Conservation (phyloP, 2,113 vertebrate genomes). For the Nothoprocta perdicaria region DNA sequence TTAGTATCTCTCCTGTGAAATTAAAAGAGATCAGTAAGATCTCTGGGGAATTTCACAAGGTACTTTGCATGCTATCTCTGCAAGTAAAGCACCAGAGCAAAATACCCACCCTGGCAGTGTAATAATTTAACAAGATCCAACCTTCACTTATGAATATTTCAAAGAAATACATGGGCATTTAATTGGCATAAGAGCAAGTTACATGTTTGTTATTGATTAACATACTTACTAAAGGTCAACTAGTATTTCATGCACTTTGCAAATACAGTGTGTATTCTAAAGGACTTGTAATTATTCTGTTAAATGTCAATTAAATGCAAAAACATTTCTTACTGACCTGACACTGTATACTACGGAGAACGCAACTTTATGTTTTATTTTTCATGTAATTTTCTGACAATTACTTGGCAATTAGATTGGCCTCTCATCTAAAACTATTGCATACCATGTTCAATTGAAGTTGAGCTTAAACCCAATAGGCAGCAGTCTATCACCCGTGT, state of each 20-base stretch:
- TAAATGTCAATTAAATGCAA: conserved; percentile 73
- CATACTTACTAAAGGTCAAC: conserved; percentile 61
- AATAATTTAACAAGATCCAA: conserved; percentile 43
- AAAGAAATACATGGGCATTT: neutral
- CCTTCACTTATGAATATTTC: conserved; percentile 33
- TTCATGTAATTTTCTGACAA: conserved; percentile 43
- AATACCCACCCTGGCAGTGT: neutral
- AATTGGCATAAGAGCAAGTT: conserved; percentile 53
- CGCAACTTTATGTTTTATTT: conserved; percentile 31
- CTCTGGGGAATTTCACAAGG: neutral
- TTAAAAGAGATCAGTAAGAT: neutral
- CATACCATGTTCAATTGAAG: neutral
- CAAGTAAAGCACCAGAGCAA: neutral
- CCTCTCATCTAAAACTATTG: conserved; percentile 23
- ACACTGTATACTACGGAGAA: neutral
- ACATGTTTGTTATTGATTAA: conserved; percentile 65
- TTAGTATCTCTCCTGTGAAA: neutral
- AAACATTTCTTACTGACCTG: neutral
- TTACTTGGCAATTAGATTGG: conserved; percentile 24
- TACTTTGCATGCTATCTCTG: neutral
- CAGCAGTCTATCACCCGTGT: neutral
- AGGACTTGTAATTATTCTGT: conserved; percentile 64
- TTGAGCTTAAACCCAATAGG: neutral
- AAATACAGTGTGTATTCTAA: conserved; percentile 50
- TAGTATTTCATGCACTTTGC: conserved; percentile 50